Base-by-base conservation (phyloP, 1,140 invertebrate genomes). In the Batillaria attramentaria region DNA sequence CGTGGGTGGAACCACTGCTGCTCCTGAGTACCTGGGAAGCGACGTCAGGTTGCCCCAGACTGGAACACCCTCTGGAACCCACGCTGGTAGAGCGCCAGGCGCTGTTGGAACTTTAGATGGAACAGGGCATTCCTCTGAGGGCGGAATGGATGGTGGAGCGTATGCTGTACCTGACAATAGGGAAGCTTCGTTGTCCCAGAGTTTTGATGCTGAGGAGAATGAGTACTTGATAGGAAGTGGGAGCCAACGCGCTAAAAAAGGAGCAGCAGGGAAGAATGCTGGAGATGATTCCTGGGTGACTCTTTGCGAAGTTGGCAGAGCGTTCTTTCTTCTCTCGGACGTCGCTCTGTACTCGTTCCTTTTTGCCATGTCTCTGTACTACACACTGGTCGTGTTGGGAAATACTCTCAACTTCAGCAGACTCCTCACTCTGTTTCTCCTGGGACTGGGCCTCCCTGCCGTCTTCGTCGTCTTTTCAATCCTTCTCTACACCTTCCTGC, bases 401-500 rank as follows among this genome's bases (percentile, higher is more conserved):
- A 60, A 60, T 20, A 35, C 60, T 50, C 54, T 75, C 20, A 75
- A 50, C 54, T 62, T 75, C 54, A 75, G 62, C 73, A 62, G 57
- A 28, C 73, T 75, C 18, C 28, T 75, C n/a, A 28, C 39, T n/a
- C 50, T 75, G 54, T 75, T 65, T n/a, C 35, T 75, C 35, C 24
- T 75, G 35, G 73, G 54, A 6, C 4, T 75, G 73, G 57, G 73
- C 0, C 35, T 75, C 4, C 73, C 73, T 3, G 54, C 57, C 5
- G 13, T 65, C 35, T 75, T 37, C 54, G 37, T 75, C 35, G 33
- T 35, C 73, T 65, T 75, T 57, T 62, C 37, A 35, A 75, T 75
- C 57, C 73, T 75, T 20, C 73, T 75, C 54, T 65, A 75, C 73
- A 42, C 57, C 57, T 75, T 75, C n/a, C 73, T 75, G 18, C 54